phyloP scores from a whole-genome alignment of 2,113 vertebrate species.

The Fregata magnificens region DNA sequence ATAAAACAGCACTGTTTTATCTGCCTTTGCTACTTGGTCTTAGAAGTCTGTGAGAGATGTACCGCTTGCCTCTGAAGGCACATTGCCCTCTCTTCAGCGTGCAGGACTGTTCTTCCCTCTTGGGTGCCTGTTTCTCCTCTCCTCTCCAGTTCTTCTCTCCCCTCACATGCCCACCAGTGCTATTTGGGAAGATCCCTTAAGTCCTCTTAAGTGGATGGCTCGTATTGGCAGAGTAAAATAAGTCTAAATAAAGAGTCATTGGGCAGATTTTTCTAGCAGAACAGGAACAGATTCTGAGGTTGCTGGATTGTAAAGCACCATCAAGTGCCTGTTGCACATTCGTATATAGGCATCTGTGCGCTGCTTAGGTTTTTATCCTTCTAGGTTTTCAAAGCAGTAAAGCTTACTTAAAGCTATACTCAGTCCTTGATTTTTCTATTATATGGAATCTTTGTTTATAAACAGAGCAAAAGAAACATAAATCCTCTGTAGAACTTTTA shows the following conservation, averaged over 20 bases:
- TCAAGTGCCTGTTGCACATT: neutral
- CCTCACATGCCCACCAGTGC: neutral
- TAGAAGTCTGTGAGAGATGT: neutral
- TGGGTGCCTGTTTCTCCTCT: neutral
- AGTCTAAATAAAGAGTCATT: neutral
- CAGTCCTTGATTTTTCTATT: neutral
- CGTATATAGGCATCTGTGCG: fast-evolving
- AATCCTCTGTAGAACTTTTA: neutral
- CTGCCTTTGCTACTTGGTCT: neutral
- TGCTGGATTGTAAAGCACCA: neutral
- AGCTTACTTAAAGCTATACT: neutral
- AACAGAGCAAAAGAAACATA: neutral
- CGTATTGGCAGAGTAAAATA: neutral
- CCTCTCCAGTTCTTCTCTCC: neutral
- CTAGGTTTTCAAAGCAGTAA: neutral
- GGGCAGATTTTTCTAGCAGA: neutral
- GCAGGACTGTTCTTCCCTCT: neutral
- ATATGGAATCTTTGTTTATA: neutral
- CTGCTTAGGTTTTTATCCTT: neutral
- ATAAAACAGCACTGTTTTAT: neutral
- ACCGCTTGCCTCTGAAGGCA: neutral
- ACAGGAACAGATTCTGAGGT: neutral
- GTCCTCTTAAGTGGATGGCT: neutral
- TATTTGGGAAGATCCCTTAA: neutral
- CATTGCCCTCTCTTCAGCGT: fast-evolving